These are phyloP conservation scores for Amblyornis subalaris DNA, from an alignment of 2,113 vertebrate species.

Conservation along the genomic window DNA sequence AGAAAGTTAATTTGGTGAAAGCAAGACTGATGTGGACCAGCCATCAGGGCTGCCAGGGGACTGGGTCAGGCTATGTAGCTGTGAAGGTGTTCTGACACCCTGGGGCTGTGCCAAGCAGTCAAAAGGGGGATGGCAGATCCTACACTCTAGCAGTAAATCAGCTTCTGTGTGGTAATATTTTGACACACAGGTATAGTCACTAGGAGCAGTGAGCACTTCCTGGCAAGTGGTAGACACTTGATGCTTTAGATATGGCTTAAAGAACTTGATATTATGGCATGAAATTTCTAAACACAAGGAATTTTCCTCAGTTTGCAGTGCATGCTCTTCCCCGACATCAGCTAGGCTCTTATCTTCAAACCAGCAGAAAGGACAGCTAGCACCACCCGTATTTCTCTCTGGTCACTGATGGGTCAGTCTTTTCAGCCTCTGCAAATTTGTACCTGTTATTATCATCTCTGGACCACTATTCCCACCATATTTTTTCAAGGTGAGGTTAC, in stretches of 20 bases:
- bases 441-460: neutral
- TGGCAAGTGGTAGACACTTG: neutral
- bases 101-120: accelerated
- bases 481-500: neutral
- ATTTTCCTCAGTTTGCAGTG: neutral
- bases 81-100: neutral
- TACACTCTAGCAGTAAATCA: neutral
- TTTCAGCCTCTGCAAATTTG: neutral
- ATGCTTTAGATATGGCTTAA: neutral
- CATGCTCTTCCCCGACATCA: neutral
- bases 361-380: neutral
- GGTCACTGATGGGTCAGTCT: neutral
- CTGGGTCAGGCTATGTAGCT: neutral
- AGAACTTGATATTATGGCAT: neutral
- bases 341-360: neutral
- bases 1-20: neutral
- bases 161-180: neutral
- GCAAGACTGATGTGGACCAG: neutral
- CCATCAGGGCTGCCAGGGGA: neutral
- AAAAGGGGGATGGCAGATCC: neutral
- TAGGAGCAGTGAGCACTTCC: neutral
- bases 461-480: neutral
- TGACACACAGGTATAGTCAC: neutral
- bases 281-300: neutral
- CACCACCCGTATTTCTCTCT: neutral